A percentile compares a stretch with the other conserved stretches of the same genome.
Evolutionary conservation across 2,113 vertebrate species (phyloP).

Genomic region (Notarius lentiginosus): DNA sequence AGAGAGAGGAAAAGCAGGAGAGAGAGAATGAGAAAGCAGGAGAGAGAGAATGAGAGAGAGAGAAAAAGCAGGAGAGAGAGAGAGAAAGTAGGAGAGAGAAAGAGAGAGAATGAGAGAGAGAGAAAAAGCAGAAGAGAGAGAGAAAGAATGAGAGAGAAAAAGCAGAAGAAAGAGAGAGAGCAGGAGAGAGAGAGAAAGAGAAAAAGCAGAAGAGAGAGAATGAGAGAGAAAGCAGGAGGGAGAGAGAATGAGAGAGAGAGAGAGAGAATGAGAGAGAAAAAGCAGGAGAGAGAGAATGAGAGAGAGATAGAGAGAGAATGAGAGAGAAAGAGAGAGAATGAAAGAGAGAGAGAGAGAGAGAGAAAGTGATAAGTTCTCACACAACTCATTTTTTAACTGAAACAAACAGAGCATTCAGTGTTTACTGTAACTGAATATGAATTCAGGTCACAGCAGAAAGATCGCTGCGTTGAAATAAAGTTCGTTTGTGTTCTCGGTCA

Average conservation of each 20-base stretch:
- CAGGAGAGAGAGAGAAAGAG: no score
- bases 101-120: neutral
- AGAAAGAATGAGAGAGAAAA: no score
- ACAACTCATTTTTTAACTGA: conserved; percentile 5
- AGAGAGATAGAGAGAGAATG: no score
- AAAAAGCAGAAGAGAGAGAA: no score
- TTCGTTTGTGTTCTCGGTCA: neutral
- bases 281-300: no score
- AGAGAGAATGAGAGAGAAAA: no score
- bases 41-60: neutral
- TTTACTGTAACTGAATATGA: neutral
- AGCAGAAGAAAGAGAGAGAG: no score
- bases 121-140: neutral
- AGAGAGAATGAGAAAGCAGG: neutral
- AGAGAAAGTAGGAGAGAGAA: neutral
- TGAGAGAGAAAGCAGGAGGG: no score
- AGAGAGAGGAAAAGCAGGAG: neutral
- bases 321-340: no score
- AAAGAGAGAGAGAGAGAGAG: neutral
- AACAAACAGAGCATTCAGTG: neutral
- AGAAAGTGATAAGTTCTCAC: conserved; percentile 27
- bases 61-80: neutral
- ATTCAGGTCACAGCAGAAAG: neutral
- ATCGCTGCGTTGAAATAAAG: neutral
- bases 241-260: no score